These are phyloP conservation scores for Stegophylla sp. DNA, from an alignment of 2,888 invertebrate genomes.

Conservation along the genomic window DNA sequence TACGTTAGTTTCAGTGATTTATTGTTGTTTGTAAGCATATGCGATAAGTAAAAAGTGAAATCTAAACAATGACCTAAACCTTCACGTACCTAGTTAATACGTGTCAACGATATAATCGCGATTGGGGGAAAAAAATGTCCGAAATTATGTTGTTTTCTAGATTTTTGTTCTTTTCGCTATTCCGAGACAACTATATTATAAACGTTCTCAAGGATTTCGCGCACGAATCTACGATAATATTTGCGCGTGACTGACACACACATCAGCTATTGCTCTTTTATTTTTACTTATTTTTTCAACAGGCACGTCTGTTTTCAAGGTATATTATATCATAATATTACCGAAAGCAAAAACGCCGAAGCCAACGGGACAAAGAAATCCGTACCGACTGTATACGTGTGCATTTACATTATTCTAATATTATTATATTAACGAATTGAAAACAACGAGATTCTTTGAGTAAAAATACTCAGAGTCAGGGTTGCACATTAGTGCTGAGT, in stretches of 20 bases:
- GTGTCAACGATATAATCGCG: too few relatives aligned
- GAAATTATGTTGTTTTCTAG: constrained; percentile 4
- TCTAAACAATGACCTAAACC: too few relatives aligned
- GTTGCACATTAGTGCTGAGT: too few relatives aligned
- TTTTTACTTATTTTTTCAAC: constrained; percentile 9
- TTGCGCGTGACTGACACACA: constrained; percentile 18
- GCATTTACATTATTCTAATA: too few relatives aligned
- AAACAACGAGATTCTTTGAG: too few relatives aligned
- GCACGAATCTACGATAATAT: not conserved
- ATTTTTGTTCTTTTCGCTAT: not conserved
- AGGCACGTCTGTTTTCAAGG: constrained; percentile 2
- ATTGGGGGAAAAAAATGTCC: not conserved
- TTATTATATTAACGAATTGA: too few relatives aligned
- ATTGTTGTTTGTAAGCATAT: too few relatives aligned
- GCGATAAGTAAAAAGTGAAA: too few relatives aligned
- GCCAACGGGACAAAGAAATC: constrained; percentile 8
- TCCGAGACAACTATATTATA: not conserved
- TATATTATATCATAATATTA: not conserved
- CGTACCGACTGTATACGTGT: not conserved
- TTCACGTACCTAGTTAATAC: too few relatives aligned
- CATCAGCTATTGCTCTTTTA: not conserved
- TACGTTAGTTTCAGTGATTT: too few relatives aligned
- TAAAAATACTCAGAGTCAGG: too few relatives aligned
- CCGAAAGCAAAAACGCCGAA: not conserved
- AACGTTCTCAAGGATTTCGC: constrained; percentile 31